Evolutionary conservation across 2,797 vertebrate species (phyloP).

Genomic region (Cheirogaleus major): DNA sequence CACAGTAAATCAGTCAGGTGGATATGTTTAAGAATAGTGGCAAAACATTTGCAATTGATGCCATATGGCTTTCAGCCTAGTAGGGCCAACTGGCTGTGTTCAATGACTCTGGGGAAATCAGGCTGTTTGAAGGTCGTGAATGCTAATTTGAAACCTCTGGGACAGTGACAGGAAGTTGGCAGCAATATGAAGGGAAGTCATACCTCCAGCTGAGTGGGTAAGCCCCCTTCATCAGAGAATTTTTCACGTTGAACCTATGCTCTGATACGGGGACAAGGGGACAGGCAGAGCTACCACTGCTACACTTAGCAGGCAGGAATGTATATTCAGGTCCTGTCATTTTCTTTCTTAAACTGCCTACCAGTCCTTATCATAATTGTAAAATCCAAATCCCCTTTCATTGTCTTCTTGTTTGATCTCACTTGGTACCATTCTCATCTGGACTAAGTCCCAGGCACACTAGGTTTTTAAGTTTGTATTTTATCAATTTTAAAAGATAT

Average conservation of each 20-base stretch:
- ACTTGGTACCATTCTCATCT: background rate
- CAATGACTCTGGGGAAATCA: conserved; percentile 56
- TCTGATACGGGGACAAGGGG: background rate
- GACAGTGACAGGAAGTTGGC: conserved; percentile 29
- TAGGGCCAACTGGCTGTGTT: background rate
- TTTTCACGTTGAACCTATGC: background rate
- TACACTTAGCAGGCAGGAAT: background rate
- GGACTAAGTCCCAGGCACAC: background rate
- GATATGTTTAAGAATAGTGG: background rate
- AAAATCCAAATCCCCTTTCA: background rate
- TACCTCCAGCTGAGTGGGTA: background rate
- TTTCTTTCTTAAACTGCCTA: background rate
- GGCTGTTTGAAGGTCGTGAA: background rate
- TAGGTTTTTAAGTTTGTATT: background rate
- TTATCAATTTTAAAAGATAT: background rate
- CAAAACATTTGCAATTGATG: conserved; percentile 50
- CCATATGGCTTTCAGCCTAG: conserved; percentile 36
- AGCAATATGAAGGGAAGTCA: background rate
- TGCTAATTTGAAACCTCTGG: background rate
- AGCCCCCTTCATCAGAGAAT: background rate
- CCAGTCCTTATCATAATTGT: background rate
- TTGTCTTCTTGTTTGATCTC: background rate
- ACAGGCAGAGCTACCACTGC: background rate
- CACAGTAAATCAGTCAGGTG: conserved; percentile 5
- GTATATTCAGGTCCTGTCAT: background rate